phyloP scores from a whole-genome alignment of 1,140 invertebrate species.

The Cyclargus thomasi region DNA sequence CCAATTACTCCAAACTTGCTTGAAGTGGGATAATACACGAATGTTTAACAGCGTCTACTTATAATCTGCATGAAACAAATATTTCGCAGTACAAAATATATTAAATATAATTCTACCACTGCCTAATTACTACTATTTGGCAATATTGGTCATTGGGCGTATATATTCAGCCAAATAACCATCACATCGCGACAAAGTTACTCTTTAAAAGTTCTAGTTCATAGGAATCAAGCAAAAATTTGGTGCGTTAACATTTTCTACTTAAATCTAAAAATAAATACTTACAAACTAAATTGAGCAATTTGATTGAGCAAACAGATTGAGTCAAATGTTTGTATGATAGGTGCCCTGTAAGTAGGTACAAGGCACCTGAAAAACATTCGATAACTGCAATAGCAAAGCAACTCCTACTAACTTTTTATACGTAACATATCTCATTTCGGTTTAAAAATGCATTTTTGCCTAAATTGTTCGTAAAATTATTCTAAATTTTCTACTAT shows the following conservation, averaged over 20 bases:
- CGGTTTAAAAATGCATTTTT: too few species aligned
- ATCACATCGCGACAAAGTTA: neutral
- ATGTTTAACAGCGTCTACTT: too few species aligned
- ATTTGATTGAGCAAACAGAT: neutral
- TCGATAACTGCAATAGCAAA: too few species aligned
- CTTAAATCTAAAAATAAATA: constrained; percentile 10
- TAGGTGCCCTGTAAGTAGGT: too few species aligned
- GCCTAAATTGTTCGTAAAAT: neutral
- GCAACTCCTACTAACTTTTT: too few species aligned
- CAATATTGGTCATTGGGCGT: neutral
- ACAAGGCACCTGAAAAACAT: too few species aligned
- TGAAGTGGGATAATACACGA: neutral
- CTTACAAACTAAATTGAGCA: constrained; percentile 5
- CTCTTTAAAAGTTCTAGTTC: neutral
- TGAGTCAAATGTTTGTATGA: neutral
- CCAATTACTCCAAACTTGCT: neutral
- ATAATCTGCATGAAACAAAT: neutral
- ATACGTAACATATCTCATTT: too few species aligned
- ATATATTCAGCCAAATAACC: neutral
- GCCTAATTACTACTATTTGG: neutral
- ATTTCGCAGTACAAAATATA: neutral
- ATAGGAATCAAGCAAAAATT: constrained; percentile 10
- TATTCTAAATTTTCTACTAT: constrained; percentile 75
- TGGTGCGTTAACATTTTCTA: constrained; percentile 8
- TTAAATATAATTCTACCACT: neutral